Base-by-base conservation (phyloP, 2,888 invertebrate genomes). In the Exephanes ischioxanthus region DNA sequence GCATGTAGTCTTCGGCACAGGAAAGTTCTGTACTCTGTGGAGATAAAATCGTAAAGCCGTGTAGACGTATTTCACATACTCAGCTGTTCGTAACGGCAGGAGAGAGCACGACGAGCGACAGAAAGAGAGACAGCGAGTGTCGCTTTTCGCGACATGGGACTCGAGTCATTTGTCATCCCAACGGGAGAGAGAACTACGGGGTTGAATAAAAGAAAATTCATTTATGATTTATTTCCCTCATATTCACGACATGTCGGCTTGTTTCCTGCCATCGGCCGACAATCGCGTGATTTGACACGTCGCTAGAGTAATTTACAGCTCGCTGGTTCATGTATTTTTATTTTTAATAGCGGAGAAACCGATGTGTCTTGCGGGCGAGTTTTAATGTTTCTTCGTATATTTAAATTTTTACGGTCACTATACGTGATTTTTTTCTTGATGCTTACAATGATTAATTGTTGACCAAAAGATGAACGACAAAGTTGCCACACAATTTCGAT, bases 141-240 rank as follows among this genome's bases (percentile, higher is more conserved):
- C 75, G 73, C 82, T 85, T 85, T 85, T 84, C 77, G 83, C 72
- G 81, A 83, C 81, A 86, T 83, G 81, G 85, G 86, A 85, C 87
- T 87, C 81, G 78, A 72, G 88, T 90, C 90, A 90, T 91, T 90
- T 91, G 90, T 91, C 91, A 91, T 84, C 63, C 37, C 53, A 71
- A 68, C 78, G 80, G n/a, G 33, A 58, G 45, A 41, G 14, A 16
- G 75, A 63, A 61, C 22, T 26, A 26, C 3, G 14, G 22, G 22
- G 53, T 55, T 48, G 79, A 85, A 82, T 71, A 71, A 71, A 76
- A 79, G 82, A 78, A 79, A 85, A 85, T 82, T 85, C 76, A 71
- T 76, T 85, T 48, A 37, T 71, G 85, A 85, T 85, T 82, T 85
- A 82, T 85, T 82, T 66, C 68, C 45, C 70, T 76, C 53, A 53